phyloP scores from a whole-genome alignment of 2,113 vertebrate genomes.

The Emydura subglobosa region DNA sequence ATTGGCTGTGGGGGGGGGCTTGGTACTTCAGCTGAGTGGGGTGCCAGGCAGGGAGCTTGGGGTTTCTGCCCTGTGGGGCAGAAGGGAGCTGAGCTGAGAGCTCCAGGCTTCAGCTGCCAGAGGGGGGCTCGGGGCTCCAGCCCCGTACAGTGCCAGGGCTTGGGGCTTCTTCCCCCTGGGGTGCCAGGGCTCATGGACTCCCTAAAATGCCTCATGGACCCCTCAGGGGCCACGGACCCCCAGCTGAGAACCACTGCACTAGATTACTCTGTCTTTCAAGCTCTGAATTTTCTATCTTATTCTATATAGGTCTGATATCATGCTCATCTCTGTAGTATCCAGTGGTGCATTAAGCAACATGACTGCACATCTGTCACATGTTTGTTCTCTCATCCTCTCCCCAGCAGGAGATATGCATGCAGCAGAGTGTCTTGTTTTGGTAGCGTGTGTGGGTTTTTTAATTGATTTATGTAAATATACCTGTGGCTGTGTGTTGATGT shows the following conservation, averaged over 20 bases:
- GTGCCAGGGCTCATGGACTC: too few species aligned
- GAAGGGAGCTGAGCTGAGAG: too few species aligned
- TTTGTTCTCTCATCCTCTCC: neutral
- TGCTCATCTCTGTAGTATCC: neutral
- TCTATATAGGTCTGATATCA: neutral
- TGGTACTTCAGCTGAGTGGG: too few species aligned
- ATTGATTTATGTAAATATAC: neutral
- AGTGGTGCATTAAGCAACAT: neutral
- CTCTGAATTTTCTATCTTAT: neutral
- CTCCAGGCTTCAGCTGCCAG: too few species aligned
- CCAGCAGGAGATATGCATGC: neutral
- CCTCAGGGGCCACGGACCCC: too few species aligned
- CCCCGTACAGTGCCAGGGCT: too few species aligned
- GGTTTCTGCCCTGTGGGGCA: too few species aligned
- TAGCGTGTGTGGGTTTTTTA: neutral
- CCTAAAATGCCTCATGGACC: too few species aligned
- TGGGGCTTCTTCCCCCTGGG: too few species aligned
- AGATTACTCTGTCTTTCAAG: neutral
- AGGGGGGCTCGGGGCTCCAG: too few species aligned
- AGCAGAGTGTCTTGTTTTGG: neutral
- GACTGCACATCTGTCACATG: neutral
- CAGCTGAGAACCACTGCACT: neutral
- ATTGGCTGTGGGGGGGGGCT: too few species aligned
- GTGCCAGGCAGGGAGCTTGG: too few species aligned
- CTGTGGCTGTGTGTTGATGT: neutral